Conservation (phyloP, 2,888 invertebrate genomes). For the Lasioglossum oenotherae region DNA sequence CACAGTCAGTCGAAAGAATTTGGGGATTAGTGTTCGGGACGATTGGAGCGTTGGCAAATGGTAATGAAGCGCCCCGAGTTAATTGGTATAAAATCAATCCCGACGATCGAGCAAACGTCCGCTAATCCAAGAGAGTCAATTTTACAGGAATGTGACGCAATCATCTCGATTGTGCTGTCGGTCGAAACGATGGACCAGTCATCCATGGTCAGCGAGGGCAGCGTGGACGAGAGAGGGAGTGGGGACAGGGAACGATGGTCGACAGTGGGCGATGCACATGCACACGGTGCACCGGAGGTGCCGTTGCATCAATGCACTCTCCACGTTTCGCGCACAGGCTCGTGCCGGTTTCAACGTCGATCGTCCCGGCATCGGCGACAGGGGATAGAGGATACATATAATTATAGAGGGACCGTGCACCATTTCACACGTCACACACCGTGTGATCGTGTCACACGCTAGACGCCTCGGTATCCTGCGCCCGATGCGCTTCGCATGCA, state of each 20-base stretch:
- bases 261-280: constrained; percentile 72
- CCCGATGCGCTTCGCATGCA: constrained; percentile 58
- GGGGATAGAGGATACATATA: constrained; percentile 81
- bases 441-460: constrained; percentile 81
- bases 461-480: constrained; percentile 77
- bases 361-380: constrained; percentile 69
- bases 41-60: not conserved
- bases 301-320: constrained; percentile 57
- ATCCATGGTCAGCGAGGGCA: constrained; percentile 46
- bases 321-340: constrained; percentile 58
- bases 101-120: constrained; percentile 19
- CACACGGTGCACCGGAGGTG: constrained; percentile 78
- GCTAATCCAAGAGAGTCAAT: constrained; percentile 24
- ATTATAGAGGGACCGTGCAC: constrained; percentile 80
- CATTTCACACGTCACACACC: constrained; percentile 82
- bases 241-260: constrained; percentile 60
- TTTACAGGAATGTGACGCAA: constrained; percentile 55
- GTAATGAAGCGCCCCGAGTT: not conserved
- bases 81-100: constrained; percentile 7
- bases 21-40: not conserved
- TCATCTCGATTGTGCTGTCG: constrained; percentile 57
- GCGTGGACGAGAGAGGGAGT: constrained; percentile 51
- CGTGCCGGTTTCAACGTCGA: constrained; percentile 67
- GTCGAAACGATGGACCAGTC: constrained; percentile 67
- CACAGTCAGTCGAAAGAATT: not conserved